phyloP scores from a whole-genome alignment of 2,113 vertebrate species.

The Hydrochoerus hydrochaeris region DNA sequence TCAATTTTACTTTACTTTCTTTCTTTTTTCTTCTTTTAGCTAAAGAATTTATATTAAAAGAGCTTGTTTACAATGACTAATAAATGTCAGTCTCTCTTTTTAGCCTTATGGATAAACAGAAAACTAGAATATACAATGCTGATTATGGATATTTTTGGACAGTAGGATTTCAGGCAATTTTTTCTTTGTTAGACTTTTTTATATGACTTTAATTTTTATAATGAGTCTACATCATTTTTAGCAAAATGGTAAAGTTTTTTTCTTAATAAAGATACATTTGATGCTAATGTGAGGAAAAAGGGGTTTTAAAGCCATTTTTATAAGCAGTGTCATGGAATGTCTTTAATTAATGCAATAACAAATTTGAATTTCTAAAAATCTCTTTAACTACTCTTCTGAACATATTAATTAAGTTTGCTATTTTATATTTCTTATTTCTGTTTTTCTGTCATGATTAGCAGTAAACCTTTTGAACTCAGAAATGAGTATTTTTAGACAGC shows the following conservation, averaged over 20 bases:
- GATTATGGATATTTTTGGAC: neutral
- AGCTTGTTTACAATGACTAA: neutral
- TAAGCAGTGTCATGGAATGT: neutral
- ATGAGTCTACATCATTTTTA: conserved; percentile 30
- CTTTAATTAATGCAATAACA: conserved; percentile 68
- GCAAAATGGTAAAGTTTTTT: conserved; percentile 5
- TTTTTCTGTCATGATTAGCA: conserved; percentile 49
- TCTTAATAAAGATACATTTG: neutral
- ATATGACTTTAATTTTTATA: conserved; percentile 52
- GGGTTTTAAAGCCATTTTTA: conserved; percentile 12
- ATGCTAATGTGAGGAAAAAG: neutral
- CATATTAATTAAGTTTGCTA: conserved; percentile 54
- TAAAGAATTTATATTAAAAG: conserved; percentile 36
- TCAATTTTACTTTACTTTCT: neutral
- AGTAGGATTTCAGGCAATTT: neutral
- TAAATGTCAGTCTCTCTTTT: neutral
- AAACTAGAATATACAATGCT: neutral
- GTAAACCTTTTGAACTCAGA: neutral
- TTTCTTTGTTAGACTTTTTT: conserved; percentile 23
- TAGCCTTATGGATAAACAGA: neutral
- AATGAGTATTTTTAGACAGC: conserved; percentile 55
- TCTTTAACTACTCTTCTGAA: conserved; percentile 49
- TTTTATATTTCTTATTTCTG: conserved; percentile 48
- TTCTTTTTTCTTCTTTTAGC: neutral
- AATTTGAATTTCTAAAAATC: conserved; percentile 51